Conservation (phyloP, 64 coral and sea anemone genomes). For the Stichodactyla helianthus region DNA sequence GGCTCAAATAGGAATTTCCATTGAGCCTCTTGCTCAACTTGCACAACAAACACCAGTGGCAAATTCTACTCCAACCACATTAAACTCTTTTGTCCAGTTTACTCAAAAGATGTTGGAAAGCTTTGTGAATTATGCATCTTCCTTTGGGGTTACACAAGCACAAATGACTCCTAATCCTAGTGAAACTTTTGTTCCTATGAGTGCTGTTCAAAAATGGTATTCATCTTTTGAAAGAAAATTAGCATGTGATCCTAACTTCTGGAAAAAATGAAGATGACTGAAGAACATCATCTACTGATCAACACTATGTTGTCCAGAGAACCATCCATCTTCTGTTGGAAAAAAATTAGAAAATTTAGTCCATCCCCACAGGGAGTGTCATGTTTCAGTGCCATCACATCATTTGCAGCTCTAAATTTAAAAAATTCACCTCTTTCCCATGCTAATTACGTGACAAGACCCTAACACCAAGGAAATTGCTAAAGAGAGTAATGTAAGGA, state of each 20-base stretch:
- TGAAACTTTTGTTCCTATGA: conserved; percentile 79
- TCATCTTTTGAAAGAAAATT: conserved; percentile 87
- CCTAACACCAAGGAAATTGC: no score
- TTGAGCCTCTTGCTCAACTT: conserved; percentile 76
- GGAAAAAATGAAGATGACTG: conserved; percentile 49
- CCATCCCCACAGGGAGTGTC: no score
- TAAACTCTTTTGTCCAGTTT: conserved; percentile 89
- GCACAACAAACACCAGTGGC: conserved; percentile 74
- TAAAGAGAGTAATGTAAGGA: no score
- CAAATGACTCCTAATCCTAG: conserved; percentile 90
- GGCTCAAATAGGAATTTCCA: conserved; percentile 89
- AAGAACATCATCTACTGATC: no score
- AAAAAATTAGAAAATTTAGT: no score
- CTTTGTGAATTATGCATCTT: conserved; percentile 94
- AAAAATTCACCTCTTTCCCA: no score
- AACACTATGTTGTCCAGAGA: no score
- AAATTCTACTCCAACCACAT: conserved; percentile 67
- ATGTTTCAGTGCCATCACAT: no score
- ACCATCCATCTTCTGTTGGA: no score
- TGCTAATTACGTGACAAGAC: no score
- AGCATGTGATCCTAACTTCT: conserved; percentile 86
- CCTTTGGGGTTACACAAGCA: conserved; percentile 74
- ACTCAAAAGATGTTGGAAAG: conserved; percentile 97
- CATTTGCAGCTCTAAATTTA: no score
- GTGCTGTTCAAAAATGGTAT: conserved; percentile 90